These are phyloP conservation scores for Chionodraco myersi DNA, from an alignment of 2,113 vertebrate species.

Conservation along the genomic window DNA sequence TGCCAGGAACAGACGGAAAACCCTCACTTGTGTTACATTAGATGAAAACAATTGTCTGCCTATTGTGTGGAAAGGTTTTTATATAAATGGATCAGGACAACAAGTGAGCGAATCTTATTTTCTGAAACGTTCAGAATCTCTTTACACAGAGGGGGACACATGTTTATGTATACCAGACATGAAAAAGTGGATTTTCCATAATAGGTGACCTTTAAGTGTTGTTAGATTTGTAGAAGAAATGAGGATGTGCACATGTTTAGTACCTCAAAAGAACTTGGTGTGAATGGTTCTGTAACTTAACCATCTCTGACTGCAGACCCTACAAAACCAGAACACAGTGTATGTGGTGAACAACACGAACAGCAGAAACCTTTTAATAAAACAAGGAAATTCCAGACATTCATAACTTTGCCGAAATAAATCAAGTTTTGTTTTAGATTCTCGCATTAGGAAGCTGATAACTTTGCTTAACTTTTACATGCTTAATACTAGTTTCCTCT, in stretches of 20 bases:
- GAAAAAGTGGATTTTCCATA: no score
- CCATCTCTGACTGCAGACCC: constrained; percentile 80
- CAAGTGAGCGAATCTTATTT: no score
- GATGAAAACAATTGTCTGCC: no score
- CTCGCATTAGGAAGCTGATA: background rate
- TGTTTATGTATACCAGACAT: no score
- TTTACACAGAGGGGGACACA: no score
- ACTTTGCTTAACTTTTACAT: background rate
- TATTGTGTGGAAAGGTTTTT: background rate
- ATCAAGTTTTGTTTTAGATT: no score
- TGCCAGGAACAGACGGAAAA: constrained; percentile 51
- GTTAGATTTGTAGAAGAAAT: background rate
- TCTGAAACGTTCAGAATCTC: no score
- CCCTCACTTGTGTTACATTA: background rate
- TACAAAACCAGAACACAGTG: constrained; percentile 49
- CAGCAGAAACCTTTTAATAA: background rate
- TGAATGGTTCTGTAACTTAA: constrained; percentile 81
- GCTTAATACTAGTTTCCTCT: background rate
- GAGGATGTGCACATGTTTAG: background rate
- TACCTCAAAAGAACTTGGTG: constrained; percentile 80
- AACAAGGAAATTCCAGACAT: background rate
- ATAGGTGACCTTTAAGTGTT: background rate
- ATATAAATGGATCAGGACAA: no score
- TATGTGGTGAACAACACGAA: background rate
- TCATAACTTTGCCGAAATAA: no score